These are phyloP conservation scores for Oxygymnocypris stewartii DNA, from an alignment of 2,113 vertebrate genomes.

Conservation along the genomic window DNA sequence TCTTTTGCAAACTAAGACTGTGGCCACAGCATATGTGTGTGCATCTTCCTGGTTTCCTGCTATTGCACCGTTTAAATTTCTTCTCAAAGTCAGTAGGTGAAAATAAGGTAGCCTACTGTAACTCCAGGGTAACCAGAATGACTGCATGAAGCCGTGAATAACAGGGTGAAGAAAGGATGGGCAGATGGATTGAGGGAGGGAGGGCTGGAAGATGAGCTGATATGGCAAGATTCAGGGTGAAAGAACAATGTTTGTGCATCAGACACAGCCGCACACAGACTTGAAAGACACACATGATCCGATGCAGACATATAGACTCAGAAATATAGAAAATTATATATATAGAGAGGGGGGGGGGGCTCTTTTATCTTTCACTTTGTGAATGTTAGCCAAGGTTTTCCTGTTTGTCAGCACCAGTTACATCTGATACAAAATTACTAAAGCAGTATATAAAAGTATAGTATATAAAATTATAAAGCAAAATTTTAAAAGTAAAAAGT, in stretches of 20 bases:
- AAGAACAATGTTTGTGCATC: constrained; percentile 6
- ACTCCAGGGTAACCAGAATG: background rate
- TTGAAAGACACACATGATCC: background rate
- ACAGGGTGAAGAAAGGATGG: constrained; percentile 29
- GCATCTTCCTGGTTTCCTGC: background rate
- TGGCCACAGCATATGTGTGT: background rate
- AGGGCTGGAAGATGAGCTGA: constrained; percentile 25
- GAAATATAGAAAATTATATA: too few relatives aligned
- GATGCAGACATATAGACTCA: too few relatives aligned
- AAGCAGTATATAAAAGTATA: background rate
- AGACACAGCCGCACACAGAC: background rate
- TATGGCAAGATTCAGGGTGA: constrained; percentile 23
- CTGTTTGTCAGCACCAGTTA: too few relatives aligned
- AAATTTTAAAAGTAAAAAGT: background rate
- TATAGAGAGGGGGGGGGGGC: too few relatives aligned
- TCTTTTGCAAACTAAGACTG: background rate
- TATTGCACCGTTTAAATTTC: background rate
- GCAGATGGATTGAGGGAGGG: constrained; percentile 20
- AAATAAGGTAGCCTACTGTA: background rate
- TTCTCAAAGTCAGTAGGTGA: constrained; percentile 5
- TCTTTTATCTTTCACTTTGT: too few relatives aligned
- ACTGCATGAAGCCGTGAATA: constrained; percentile 30
- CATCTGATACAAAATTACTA: background rate
- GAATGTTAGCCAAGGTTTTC: too few relatives aligned
- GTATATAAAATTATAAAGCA: background rate